A percentile compares a stretch with the other conserved stretches of the same genome.
Conservation (phyloP, 2,113 vertebrate genomes). For the Embiotoca jacksoni region DNA sequence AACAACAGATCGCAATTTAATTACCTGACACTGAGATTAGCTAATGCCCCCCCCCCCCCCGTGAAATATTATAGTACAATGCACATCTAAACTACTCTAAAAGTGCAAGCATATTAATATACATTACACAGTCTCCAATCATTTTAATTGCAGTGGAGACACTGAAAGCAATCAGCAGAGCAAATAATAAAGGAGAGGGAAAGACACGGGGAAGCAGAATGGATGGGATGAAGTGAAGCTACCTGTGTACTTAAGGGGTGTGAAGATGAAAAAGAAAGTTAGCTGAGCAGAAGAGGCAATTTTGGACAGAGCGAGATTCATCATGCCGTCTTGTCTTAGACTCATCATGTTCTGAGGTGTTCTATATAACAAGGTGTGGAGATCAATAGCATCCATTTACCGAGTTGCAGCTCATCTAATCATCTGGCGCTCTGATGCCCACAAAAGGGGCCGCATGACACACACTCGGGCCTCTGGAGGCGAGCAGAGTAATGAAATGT, state of each 20-base stretch:
- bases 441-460: conserved; percentile 65
- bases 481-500: conserved; percentile 81
- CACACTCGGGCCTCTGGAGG: conserved; percentile 70
- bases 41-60: conserved; percentile 31
- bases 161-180: conserved; percentile 66
- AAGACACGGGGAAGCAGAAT: conserved; percentile 45
- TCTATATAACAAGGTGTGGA: conserved; percentile 79
- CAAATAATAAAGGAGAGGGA: conserved; percentile 63
- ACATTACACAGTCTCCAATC: conserved; percentile 73
- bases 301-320: conserved; percentile 57
- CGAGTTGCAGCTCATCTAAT: conserved; percentile 78
- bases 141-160: conserved; percentile 71
- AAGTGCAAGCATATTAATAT: conserved; percentile 75
- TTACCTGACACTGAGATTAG: conserved; percentile 53
- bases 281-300: conserved; percentile 70
- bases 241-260: conserved; percentile 51
- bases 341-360: conserved; percentile 66
- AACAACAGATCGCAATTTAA: conserved; percentile 59
- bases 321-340: conserved; percentile 66
- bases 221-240: conserved; percentile 42
- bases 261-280: conserved; percentile 63
- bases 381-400: conserved; percentile 83
- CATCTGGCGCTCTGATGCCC: conserved; percentile 68
- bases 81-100: conserved; percentile 53
- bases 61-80: conserved; percentile 62